A percentile compares a stretch with the other conserved stretches of the same genome.
phyloP scores from a whole-genome alignment of 2,888 invertebrate genomes.

The Criorhina ranunculi region DNA sequence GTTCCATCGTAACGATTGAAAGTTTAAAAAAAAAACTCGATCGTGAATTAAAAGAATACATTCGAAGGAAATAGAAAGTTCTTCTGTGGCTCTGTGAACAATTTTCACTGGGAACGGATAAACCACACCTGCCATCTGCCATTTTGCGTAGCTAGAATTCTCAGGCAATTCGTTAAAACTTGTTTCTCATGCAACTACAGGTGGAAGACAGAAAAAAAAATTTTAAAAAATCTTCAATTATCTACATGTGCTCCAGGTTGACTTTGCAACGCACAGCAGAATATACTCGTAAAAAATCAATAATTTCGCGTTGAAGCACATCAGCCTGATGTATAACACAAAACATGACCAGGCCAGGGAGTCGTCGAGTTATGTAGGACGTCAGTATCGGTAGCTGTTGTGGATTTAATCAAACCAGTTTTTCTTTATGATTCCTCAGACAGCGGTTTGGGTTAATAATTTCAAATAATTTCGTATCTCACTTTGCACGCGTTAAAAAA shows the following conservation, averaged over 20 bases:
- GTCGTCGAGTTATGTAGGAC: constrained; percentile 13
- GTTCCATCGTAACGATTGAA: neutral
- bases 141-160: too few relatives aligned
- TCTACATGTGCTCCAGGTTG: constrained; percentile 44
- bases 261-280: constrained; percentile 4
- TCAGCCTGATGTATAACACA: constrained; percentile 4
- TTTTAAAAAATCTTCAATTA: constrained; percentile 40
- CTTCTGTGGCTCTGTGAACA: neutral
- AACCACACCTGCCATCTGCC: constrained; percentile 5
- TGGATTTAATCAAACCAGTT: constrained; percentile 62
- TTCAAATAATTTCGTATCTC: neutral
- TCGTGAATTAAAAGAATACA: neutral
- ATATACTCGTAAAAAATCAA: constrained; percentile 52
- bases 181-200: neutral
- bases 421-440: neutral
- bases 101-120: neutral
- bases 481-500: neutral
- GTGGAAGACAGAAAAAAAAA: constrained; percentile 9
- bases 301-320: constrained; percentile 39
- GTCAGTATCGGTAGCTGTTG: constrained; percentile 1
- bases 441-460: constrained; percentile 16
- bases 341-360: neutral
- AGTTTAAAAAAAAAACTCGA: neutral
- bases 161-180: too few relatives aligned
- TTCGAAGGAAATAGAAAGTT: constrained; percentile 12